phyloP scores from a whole-genome alignment of 2,888 invertebrate species.

The Furcula furcula region DNA sequence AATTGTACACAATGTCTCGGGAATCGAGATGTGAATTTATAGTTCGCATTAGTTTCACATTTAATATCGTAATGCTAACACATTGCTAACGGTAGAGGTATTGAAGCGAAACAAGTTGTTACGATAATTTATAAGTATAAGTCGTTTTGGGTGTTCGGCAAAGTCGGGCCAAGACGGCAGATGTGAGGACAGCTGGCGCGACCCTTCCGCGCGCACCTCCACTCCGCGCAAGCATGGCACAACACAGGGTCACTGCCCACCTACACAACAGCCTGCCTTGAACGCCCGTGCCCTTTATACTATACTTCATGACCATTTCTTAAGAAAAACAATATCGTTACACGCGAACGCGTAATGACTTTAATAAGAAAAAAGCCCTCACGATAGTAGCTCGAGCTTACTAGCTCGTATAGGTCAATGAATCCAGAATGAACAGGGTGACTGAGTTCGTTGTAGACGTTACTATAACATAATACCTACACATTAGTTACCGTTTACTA shows the following conservation, averaged over 20 bases:
- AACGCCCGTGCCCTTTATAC: conserved; percentile 52
- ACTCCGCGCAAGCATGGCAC: conserved; percentile 29
- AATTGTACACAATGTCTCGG: neutral
- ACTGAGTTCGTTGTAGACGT: conserved; percentile 37
- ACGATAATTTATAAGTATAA: conserved; percentile 40
- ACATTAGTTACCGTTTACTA: neutral
- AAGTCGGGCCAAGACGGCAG: conserved; percentile 69
- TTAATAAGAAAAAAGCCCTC: conserved; percentile 57
- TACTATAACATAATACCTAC: conserved; percentile 20
- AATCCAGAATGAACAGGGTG: conserved; percentile 41
- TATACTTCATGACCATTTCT: conserved; percentile 39
- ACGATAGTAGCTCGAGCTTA: conserved; percentile 44
- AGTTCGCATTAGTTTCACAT: neutral
- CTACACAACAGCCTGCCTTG: conserved; percentile 62
- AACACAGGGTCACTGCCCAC: conserved; percentile 73
- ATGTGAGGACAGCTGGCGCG: conserved; percentile 77
- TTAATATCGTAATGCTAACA: conserved; percentile 1
- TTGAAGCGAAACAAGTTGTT: conserved; percentile 60
- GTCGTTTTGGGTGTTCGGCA: conserved; percentile 52
- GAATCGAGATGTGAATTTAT: neutral
- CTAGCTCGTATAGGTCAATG: conserved; percentile 49
- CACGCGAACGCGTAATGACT: conserved; percentile 67
- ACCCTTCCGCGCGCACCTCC: conserved; percentile 70
- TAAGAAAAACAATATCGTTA: conserved; percentile 63
- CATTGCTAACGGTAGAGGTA: conserved; percentile 53